Evolutionary conservation across 2,888 invertebrate genomes (phyloP).

Genomic region (Aproaerema taeniolella): DNA sequence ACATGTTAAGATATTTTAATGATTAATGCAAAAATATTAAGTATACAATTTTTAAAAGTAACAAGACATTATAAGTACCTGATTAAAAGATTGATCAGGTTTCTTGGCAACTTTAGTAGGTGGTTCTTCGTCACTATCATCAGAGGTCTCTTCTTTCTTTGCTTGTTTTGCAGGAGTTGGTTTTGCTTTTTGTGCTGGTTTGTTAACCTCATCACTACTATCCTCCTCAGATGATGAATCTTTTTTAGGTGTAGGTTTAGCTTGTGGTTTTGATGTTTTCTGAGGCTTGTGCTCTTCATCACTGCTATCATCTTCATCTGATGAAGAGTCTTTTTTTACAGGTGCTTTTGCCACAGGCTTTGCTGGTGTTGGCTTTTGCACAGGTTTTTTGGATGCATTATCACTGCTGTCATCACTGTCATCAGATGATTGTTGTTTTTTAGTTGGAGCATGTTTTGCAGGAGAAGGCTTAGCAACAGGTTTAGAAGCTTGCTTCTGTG

Average conservation of each 20-base stretch:
- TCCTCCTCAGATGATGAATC: constrained; percentile 42
- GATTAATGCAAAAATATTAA: too few relatives aligned
- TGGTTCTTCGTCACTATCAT: constrained; percentile 33
- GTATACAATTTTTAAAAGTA: too few relatives aligned
- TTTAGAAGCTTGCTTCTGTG: constrained; percentile 13
- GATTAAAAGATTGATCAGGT: constrained; percentile 18
- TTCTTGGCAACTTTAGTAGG: constrained; percentile 40
- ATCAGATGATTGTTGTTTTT: constrained; percentile 40
- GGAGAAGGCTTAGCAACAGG: constrained; percentile 12
- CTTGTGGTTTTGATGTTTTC: constrained; percentile 17
- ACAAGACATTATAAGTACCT: constrained; percentile 31
- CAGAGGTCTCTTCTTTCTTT: constrained; percentile 28
- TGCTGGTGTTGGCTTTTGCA: constrained; percentile 16
- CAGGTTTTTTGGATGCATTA: constrained; percentile 26
- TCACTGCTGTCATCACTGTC: constrained; percentile 36
- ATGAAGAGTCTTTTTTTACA: constrained; percentile 38
- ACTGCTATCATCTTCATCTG: constrained; percentile 41
- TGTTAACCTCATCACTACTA: constrained; percentile 35
- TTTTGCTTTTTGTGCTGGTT: constrained; percentile 17
- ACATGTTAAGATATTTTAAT: too few relatives aligned
- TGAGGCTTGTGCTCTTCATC: constrained; percentile 38
- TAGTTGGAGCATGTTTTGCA: constrained; percentile 24
- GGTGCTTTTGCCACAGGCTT: constrained; percentile 26
- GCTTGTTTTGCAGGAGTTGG: constrained; percentile 17
- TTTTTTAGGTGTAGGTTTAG: constrained; percentile 27